A percentile compares a stretch with the other conserved stretches of the same genome.
Conservation (phyloP, 2,797 vertebrate genomes). For the Mormyrops attenuatus region DNA sequence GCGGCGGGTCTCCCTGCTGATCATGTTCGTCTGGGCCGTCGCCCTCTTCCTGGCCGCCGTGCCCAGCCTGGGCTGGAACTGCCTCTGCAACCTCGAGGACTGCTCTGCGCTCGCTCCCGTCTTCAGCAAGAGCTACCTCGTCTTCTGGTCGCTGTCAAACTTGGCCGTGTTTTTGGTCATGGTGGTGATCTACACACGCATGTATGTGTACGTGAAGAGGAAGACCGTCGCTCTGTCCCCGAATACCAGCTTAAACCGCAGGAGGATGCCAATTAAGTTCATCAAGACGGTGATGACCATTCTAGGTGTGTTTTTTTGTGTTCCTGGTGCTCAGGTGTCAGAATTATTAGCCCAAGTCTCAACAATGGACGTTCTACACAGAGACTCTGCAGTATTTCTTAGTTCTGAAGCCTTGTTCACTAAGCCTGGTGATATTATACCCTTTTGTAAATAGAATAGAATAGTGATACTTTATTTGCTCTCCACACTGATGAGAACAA, state of each 20-base stretch:
- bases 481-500: neutral
- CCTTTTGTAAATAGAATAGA: neutral
- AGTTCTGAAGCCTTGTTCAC: neutral
- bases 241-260: constrained; percentile 81
- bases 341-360: neutral
- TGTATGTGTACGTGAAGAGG: constrained; percentile 86
- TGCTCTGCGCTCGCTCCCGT: constrained; percentile 88
- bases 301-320: constrained; percentile 70
- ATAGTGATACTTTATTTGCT: neutral
- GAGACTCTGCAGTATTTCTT: neutral
- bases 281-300: constrained; percentile 98
- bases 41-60: constrained; percentile 89
- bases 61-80: constrained; percentile 94
- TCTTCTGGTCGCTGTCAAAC: constrained; percentile 90
- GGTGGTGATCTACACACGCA: constrained; percentile 83
- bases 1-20: constrained; percentile 84
- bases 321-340: neutral
- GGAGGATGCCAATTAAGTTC: constrained; percentile 83
- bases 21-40: constrained; percentile 80
- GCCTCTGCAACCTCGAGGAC: constrained; percentile 75
- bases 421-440: neutral
- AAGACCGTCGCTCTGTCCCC: constrained; percentile 76
- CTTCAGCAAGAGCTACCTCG: constrained; percentile 89
- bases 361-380: neutral
- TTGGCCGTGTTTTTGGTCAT: constrained; percentile 84